Evolutionary conservation across 2,113 vertebrate genomes (phyloP), one percentile per base, ranked within the genome.

Genomic region (Seriola quinqueradiata): DNA sequence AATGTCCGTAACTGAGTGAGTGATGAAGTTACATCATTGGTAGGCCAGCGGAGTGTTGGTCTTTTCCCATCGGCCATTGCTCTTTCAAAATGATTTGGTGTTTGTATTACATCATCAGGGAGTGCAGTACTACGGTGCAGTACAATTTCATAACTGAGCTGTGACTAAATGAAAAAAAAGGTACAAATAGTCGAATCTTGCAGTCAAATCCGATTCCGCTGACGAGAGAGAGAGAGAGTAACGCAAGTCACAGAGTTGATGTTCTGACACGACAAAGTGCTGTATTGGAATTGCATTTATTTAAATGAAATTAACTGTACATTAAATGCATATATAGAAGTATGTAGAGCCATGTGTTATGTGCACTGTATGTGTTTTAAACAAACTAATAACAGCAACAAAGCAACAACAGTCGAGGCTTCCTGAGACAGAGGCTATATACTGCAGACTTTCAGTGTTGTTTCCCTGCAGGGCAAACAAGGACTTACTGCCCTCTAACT

Each of bases 381-480:
- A 78, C 16, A 50, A 81, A 58, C 54, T 19, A 48, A n/a, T 21
- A 48, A 64, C 14, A 66, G 11, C 25, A 82, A n/a, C 8, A 71
- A 58, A 61, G 4, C 16, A 28, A 58, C 17, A 73, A 9, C 57
- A 66, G 32, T 36, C 36, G 16, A 64, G 8, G 25, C 17, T 40
- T 74, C 46, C 34, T 57, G 50, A 80, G 75, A 75, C 55, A 79
- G 67, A 76, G 55, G 50, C 66, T 73, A 5, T 5, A n/a, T 16
- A 38, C 64, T 16, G 19, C 66, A 83, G 63, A 79, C 64, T 67
- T 71, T 78, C 21, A 8, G 16, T 54, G 66, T 70, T 81, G 78
- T 89, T 86, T 79, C 60, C 68, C 19, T 8, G 55, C 55, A 16
- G 70, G 75, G 46, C 71, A 86, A 83, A 88, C 83, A 85, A 82